Evolutionary conservation across 2,888 invertebrate species (phyloP), one percentile per base, ranked within the genome.

Genomic region (Xanthia icteritia): DNA sequence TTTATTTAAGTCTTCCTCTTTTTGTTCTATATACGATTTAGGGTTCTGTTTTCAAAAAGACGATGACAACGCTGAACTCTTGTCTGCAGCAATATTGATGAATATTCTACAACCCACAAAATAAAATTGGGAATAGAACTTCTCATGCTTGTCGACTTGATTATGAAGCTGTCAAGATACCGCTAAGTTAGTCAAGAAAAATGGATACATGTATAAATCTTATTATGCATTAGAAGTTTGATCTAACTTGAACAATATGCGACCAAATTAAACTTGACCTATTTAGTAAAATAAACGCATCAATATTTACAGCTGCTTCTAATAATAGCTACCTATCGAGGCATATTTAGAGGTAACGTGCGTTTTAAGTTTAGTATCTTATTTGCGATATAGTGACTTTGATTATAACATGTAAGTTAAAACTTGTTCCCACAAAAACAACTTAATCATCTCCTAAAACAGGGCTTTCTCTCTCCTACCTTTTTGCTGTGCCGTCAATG

Each of bases 1-100:
- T 94, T 94, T 94, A 82, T 82, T 86, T 76, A 81, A 80, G 79
- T 87, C 86, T 88, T 90, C 89, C 89, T 90, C 88, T 89, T 89
- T 90, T 88, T 89, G 74, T 83, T 83, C 80, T 89, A 77, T 72
- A 80, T 75, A 84, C 75, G 27, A 60, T 79, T 78, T 84, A 70
- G 80, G 79, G 81, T 81, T 79, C 77, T 39, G 63, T 66, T 2
- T 61, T 74, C 8, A 71, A 79, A 83, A 73, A 67, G 5, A 56
- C 9, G 45, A 42, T 61, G 6, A 11, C 23, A 31, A 17, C 9
- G 20, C 15, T 42, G 4, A 51, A 20, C 36, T 73, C 45, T 48
- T 70, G 27, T 61, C 15, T n/a, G 23, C 27, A 31, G n/a, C 17
- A 64, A 36, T 68, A 23, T 72, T 79, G 67, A 75, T 39, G 31